These are phyloP conservation scores for Sycophila texana DNA, from an alignment of 2,888 invertebrate genomes.

Conservation along the genomic window DNA sequence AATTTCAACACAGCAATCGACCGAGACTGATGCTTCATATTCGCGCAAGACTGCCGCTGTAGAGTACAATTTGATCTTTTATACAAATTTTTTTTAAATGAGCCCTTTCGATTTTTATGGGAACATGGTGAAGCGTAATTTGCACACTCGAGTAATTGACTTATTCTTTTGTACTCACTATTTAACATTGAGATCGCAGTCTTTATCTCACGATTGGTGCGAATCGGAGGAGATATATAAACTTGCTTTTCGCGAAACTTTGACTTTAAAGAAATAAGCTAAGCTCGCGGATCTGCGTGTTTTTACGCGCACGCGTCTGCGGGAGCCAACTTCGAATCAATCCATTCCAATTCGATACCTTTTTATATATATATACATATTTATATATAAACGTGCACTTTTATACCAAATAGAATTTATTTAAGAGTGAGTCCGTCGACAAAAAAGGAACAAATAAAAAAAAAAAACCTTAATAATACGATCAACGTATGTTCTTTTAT, in stretches of 20 bases:
- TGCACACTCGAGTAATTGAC: background rate
- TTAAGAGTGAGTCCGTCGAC: conserved; percentile 49
- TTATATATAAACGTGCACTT: conserved; percentile 61
- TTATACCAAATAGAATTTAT: conserved; percentile 61
- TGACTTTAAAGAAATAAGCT: conserved; percentile 40
- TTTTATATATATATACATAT: conserved; percentile 52
- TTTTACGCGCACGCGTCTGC: conserved; percentile 32
- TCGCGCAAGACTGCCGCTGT: no score
- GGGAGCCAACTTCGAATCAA: conserved; percentile 56
- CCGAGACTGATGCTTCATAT: no score
- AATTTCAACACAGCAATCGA: background rate
- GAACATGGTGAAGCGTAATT: background rate
- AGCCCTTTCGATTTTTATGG: no score
- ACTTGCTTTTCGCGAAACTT: conserved; percentile 49
- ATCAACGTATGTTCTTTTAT: conserved; percentile 32
- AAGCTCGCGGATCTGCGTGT: conserved; percentile 36
- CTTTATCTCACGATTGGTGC: conserved; percentile 9
- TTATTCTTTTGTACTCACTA: conserved; percentile 28
- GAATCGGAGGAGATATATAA: conserved; percentile 15
- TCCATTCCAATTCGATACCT: conserved; percentile 64
- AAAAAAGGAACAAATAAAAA: conserved; percentile 33
- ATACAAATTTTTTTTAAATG: no score
- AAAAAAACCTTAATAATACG: background rate
- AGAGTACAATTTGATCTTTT: no score
- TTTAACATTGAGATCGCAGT: conserved; percentile 34